phyloP scores from a whole-genome alignment of 2,797 vertebrate genomes.

The Numenius phaeopus region DNA sequence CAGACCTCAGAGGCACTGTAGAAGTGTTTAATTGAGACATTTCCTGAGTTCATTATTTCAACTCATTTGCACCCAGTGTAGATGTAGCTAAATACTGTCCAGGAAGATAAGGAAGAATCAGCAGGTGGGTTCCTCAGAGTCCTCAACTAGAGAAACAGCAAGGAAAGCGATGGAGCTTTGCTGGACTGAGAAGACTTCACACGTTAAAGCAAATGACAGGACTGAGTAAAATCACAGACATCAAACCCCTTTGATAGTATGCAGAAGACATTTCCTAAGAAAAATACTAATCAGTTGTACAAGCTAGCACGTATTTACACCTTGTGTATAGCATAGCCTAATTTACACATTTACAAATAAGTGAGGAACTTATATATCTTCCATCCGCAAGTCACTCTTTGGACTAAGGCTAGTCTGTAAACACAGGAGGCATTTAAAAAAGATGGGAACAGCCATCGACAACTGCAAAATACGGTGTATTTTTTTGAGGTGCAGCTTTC shows the following conservation, averaged over 20 bases:
- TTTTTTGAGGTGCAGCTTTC: background rate
- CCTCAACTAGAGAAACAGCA: background rate
- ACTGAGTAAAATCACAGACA: background rate
- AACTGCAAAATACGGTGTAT: fast-evolving
- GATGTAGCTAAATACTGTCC: background rate
- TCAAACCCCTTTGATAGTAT: background rate
- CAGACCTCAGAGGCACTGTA: background rate
- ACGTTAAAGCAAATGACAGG: background rate
- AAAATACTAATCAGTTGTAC: background rate
- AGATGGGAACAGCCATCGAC: background rate
- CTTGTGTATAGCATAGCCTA: background rate
- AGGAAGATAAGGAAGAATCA: background rate
- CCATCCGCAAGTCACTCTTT: background rate
- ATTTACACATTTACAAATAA: background rate
- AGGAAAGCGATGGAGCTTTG: background rate
- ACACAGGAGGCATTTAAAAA: background rate
- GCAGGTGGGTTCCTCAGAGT: background rate
- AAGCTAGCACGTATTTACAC: background rate
- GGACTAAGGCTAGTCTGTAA: background rate
- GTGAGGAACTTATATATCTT: background rate
- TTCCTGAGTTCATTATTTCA: background rate
- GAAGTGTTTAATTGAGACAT: background rate
- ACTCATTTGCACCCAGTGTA: background rate
- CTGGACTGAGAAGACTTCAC: background rate
- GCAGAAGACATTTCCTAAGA: background rate